Conservation (phyloP, 2,113 vertebrate species). For the Serinus canaria region DNA sequence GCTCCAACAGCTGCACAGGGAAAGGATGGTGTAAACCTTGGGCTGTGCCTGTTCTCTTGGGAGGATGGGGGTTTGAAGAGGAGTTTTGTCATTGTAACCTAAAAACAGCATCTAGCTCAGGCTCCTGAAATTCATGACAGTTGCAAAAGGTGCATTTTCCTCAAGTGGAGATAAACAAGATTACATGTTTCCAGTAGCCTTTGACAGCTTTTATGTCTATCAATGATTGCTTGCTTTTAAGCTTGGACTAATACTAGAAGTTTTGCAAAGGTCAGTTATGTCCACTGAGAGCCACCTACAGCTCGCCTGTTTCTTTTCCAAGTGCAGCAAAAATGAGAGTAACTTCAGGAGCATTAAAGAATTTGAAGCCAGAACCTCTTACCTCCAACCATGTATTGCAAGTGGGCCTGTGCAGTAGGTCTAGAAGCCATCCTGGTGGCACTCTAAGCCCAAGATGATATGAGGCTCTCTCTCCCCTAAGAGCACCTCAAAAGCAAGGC, state of each 20-base stretch:
- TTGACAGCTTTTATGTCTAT: neutral
- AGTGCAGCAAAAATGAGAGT: neutral
- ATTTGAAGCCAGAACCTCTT: neutral
- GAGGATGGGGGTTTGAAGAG: accelerated
- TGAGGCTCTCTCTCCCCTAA: neutral
- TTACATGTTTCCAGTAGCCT: neutral
- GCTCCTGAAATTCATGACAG: neutral
- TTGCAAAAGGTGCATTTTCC: neutral
- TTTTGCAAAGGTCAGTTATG: neutral
- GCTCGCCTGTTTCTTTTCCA: neutral
- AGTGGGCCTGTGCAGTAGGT: neutral
- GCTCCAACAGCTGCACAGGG: neutral
- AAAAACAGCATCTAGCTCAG: neutral
- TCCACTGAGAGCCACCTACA: neutral
- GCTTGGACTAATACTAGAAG: neutral
- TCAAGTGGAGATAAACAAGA: neutral
- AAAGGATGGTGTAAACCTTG: neutral
- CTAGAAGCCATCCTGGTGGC: neutral
- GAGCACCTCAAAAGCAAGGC: neutral
- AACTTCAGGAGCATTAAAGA: neutral
- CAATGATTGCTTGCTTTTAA: neutral
- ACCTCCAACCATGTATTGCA: neutral
- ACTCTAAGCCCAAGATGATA: neutral
- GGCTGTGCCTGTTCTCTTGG: neutral
- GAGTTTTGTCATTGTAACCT: neutral